Conservation (phyloP, 2,113 vertebrate species). For the Copsychus sechellarum region DNA sequence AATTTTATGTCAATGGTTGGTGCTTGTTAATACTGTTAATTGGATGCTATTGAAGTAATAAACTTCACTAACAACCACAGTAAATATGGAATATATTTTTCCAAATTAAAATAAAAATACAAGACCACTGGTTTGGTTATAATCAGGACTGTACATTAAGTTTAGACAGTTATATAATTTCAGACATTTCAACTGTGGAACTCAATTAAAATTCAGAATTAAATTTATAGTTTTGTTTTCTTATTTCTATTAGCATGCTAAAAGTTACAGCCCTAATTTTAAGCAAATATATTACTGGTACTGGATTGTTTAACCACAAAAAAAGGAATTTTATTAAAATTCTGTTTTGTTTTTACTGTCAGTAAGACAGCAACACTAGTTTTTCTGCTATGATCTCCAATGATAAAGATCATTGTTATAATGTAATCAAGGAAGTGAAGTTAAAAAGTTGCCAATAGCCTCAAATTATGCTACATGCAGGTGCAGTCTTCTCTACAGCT, state of each 20-base stretch:
- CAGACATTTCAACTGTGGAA: background rate
- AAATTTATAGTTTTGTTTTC: background rate
- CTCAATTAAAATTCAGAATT: background rate
- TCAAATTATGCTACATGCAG: background rate
- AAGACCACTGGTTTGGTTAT: background rate
- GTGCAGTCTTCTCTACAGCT: background rate
- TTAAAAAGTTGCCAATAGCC: background rate
- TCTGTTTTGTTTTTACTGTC: background rate
- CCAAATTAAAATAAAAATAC: background rate
- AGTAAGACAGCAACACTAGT: background rate
- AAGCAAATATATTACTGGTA: background rate
- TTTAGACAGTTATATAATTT: background rate
- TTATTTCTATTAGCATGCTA: background rate
- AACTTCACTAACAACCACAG: background rate
- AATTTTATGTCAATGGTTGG: background rate
- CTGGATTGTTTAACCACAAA: background rate
- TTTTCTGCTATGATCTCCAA: background rate
- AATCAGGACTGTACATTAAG: background rate
- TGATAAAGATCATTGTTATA: background rate
- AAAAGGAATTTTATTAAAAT: background rate
- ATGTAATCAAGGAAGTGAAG: background rate
- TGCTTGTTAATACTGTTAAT: constrained; percentile 8
- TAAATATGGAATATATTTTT: background rate
- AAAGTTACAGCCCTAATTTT: background rate
- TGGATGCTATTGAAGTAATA: background rate